Evolutionary conservation across 2,888 invertebrate genomes (phyloP), one percentile per base, ranked within the genome.

Genomic region (Oscheius myriophilus): DNA sequence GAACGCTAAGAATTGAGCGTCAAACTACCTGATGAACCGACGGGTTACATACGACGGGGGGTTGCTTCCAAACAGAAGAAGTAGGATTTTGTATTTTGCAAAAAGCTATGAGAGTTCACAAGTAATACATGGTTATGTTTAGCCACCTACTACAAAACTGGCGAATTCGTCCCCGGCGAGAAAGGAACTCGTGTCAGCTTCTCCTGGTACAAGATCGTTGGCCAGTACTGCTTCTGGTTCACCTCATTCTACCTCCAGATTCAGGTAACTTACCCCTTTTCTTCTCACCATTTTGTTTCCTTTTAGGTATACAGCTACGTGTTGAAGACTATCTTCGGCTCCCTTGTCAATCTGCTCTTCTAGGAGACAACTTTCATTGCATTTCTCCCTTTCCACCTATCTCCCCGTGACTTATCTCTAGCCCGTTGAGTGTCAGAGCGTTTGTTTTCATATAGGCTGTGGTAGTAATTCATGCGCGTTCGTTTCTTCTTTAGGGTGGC

Each of bases 151-250:
- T 85, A 85, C 75, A 77, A 76, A 23, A 78, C 75, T 21, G 85
- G 85, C 3, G 73, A 77, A 45, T 85, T 85, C 73, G 70, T 78
- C 26, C 68, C 71, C 1, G 82, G 84, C 21, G 85, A 85, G 61
- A 71, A 76, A 42, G 85, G 85, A 14, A 70, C 73, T 12, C 73
- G 84, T 0, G 79, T 85, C 41, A 78, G 70, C 25, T 86, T 86
- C 70, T 75, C 79, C 7, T 85, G 84, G 85, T 67, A 73, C 26
- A 82, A 83, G 53, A 85, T 85, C 62, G 78, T 85, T 57, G 81
- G 79, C 23, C 82, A 82, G 75, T 85, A 86, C 73, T 70, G 70
- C 42, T 85, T 85, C 75, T 85, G 85, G 85, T 79, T 82, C 67
- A 73, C 72, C n/a, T 75, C 78, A 18, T 84, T 83, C 64, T 78